phyloP scores from a whole-genome alignment of 2,888 invertebrate genomes.

The Xylocampa areola region DNA sequence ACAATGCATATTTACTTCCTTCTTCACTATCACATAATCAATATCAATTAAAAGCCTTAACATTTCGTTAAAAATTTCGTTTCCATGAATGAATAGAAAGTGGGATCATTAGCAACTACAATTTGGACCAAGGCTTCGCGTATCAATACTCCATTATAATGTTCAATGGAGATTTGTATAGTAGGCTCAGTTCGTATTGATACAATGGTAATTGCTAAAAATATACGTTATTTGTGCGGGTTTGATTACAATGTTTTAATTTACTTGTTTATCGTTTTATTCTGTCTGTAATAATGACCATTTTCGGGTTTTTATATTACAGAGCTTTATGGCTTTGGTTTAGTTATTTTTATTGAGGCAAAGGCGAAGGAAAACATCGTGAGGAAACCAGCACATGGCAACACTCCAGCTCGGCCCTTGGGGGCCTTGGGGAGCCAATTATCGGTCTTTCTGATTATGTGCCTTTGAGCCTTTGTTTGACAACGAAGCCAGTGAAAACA shows the following conservation, averaged over 20 bases:
- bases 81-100: constrained; percentile 39
- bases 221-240: constrained; percentile 13
- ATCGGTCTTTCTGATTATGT: no score
- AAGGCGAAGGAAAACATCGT: no score
- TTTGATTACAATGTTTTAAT: constrained; percentile 15
- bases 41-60: constrained; percentile 24
- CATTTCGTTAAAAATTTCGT: constrained; percentile 30
- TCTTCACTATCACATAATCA: constrained; percentile 12
- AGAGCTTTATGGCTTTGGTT: no score
- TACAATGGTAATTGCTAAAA: constrained; percentile 39
- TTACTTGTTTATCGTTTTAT: no score
- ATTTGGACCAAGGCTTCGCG: constrained; percentile 61
- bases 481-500: no score
- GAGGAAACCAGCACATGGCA: no score
- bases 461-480: no score
- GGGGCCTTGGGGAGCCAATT: no score
- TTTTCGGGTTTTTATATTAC: no score
- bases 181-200: constrained; percentile 9
- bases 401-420: no score
- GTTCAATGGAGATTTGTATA: constrained; percentile 40
- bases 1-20: not conserved
- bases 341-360: no score
- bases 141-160: constrained; percentile 59
- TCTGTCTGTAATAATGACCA: no score
- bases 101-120: constrained; percentile 40